Base-by-base conservation (phyloP, 2,797 vertebrate species). In the Threskiornis aethiopicus region DNA sequence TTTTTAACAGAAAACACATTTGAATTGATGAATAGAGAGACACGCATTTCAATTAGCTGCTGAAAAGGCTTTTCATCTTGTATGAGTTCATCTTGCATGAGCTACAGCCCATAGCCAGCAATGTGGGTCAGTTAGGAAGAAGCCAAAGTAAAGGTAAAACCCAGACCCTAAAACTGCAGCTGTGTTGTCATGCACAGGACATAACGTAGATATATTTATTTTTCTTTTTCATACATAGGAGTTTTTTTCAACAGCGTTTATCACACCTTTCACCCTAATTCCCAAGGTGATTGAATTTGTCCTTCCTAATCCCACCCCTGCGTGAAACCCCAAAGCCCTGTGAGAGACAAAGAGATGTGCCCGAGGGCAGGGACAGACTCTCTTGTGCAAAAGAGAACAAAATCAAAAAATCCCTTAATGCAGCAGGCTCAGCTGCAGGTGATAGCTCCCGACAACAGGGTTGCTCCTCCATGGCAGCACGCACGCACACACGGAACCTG, bases 401-500 rank as follows among this genome's bases (percentile, higher is more conserved):
- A 84, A 61, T 5, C 6, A 44, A 58, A 41, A 73, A 37, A 37
- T 9, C 52, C 52, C 57, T 35, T 33, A 52, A 84, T 28, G 24
- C 35, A 89, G 37, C 35, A 39, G 58, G n/a, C 19, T 75, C 55
- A 66, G 24, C 19, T 5, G 1, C 25, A 37, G 15, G 10, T 2
- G 3, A 26, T 25, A 47, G 8, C 22, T 86, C 37, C 72, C 3
- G 5, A 2, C 29, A 77, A 12, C 11, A 10, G 35, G 26, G 24
- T 44, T 66, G 8, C 26, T 87, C 25, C 54, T 47, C 42, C 0
- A 0, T 9, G 81, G 52, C 44, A 71, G n/a, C 59, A 31, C 14
- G 4, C 31, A 31, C 0, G 0, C 25, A 37, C 33, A 16, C 0
- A 0, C 11, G 4, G 54, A 67, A 15, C 70, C 81, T 66, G 49